These are phyloP conservation scores for Anoplopoma fimbria DNA, from an alignment of 2,113 vertebrate species.

Conservation along the genomic window DNA sequence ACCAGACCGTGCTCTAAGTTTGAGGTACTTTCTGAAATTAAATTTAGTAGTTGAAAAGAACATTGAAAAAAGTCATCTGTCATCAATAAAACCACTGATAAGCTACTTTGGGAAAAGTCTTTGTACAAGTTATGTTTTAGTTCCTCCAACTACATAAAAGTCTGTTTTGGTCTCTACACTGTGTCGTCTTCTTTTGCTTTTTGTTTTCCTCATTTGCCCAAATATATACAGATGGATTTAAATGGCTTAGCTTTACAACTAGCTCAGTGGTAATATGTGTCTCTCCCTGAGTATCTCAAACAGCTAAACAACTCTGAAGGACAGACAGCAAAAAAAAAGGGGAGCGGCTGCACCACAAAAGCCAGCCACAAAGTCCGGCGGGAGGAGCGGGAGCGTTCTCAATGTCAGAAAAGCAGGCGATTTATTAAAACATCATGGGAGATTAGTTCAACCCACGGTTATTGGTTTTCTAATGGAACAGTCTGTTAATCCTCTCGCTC, in stretches of 20 bases:
- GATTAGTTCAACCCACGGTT: slow-evolving; percentile 79
- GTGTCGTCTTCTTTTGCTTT: background rate
- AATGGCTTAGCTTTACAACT: slow-evolving; percentile 47
- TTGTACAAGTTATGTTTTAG: slow-evolving; percentile 24
- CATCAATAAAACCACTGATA: slow-evolving; percentile 55
- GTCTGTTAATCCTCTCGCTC: slow-evolving; percentile 79
- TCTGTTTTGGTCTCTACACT: slow-evolving; percentile 48
- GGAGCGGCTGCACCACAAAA: slow-evolving; percentile 32
- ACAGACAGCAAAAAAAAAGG: slow-evolving; percentile 55
- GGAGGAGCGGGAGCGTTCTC: slow-evolving; percentile 72
- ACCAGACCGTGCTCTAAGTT: slow-evolving; percentile 26
- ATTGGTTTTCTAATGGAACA: slow-evolving; percentile 83
- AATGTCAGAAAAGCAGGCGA: slow-evolving; percentile 76
- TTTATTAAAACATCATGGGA: slow-evolving; percentile 82
- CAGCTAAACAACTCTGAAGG: slow-evolving; percentile 64
- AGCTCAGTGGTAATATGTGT: slow-evolving; percentile 43
- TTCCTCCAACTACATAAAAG: slow-evolving; percentile 32
- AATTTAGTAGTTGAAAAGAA: slow-evolving; percentile 18
- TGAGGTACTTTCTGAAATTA: slow-evolving; percentile 27
- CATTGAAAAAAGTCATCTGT: slow-evolving; percentile 41
- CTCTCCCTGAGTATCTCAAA: slow-evolving; percentile 39
- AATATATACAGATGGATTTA: slow-evolving; percentile 42
- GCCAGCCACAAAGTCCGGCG: slow-evolving; percentile 52
- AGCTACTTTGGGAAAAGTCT: slow-evolving; percentile 56
- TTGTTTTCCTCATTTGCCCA: slow-evolving; percentile 48